Evolutionary conservation across 2,888 invertebrate species (phyloP), one percentile per base, ranked within the genome.

Genomic region (Pecten maximus): DNA sequence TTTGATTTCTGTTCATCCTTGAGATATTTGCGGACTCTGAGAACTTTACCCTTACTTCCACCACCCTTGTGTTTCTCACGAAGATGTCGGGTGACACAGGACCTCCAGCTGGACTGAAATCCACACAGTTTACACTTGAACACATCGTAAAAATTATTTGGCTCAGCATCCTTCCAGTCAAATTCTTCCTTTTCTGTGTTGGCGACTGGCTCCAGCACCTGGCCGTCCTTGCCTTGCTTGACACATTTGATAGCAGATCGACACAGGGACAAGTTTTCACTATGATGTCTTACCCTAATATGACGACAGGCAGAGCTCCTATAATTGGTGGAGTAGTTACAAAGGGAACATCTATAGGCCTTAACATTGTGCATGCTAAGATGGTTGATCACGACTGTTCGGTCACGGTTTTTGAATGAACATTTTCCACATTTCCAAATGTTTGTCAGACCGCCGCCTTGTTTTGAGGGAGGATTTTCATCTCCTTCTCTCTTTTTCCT

Each of bases 381-480:
- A 93, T 96, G 96, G 40, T 94, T 93, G 35, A 96, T 91, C 0
- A 96, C 95, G 50, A 94, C 94, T n/a, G 94, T 92, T 88, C 95
- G 95, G 87, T 95, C 94, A 0, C 92, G 92, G 87, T 95, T 93
- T 23, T 92, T 88, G 97, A 98, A 99, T 96, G 98, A 98, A 97
- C 99, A 99, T 96, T 98, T 98, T 97, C 98, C 98, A 97, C 99
- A 99, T 96, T 98, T 98, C 98, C 98, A 97, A 0, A 95, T 93
- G 19, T 89, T 91, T 40, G 86, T 39, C 8, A 88, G 86, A 54
- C 60, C 90, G 40, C 44, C 91, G n/a, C 88, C 88, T 6, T 88
- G 87, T 19, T 89, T 87, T 35, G 88, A 44, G 8, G 87, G 12
- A 48, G 40, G 88, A 40, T 88, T 92, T 40, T 89, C 88, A 60